These are phyloP conservation scores for Pachycephala philippinensis DNA, from an alignment of 2,113 vertebrate genomes.

Conservation along the genomic window DNA sequence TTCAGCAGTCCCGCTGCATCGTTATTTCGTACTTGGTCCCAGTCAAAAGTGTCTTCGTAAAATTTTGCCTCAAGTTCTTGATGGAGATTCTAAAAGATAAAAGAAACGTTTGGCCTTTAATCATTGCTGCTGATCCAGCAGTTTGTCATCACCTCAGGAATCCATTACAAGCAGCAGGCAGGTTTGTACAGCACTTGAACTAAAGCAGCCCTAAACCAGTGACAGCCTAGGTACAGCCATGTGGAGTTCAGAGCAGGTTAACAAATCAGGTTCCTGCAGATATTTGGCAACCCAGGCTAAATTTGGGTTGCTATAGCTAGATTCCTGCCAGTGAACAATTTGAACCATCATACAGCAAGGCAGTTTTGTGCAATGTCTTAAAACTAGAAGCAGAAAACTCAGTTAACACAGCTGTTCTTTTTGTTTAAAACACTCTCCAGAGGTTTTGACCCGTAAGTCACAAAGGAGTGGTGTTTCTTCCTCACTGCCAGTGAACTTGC, in stretches of 20 bases:
- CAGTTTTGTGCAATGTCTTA: neutral
- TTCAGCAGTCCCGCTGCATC: slow-evolving; percentile 93
- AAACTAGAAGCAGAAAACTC: neutral
- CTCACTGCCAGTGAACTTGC: neutral
- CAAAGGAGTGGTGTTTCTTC: neutral
- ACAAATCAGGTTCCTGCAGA: neutral
- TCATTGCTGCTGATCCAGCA: neutral
- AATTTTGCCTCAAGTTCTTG: slow-evolving; percentile 88
- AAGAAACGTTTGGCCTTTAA: neutral
- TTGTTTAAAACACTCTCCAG: neutral
- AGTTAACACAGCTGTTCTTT: neutral
- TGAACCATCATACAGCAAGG: neutral
- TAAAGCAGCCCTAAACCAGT: neutral
- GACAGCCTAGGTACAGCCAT: rapidly evolving
- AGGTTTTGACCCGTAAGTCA: neutral
- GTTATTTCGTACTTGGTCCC: slow-evolving; percentile 89
- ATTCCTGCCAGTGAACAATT: neutral
- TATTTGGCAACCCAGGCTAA: neutral
- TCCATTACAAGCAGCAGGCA: neutral
- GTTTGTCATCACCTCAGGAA: neutral
- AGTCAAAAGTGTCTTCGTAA: slow-evolving; percentile 83
- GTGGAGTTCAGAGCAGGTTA: neutral
- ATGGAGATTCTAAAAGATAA: slow-evolving; percentile 80
- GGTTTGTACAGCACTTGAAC: neutral
- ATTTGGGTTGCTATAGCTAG: neutral